Evolutionary conservation across 1,140 invertebrate genomes (phyloP).

Genomic region (Phymorhynchus buccinoides): DNA sequence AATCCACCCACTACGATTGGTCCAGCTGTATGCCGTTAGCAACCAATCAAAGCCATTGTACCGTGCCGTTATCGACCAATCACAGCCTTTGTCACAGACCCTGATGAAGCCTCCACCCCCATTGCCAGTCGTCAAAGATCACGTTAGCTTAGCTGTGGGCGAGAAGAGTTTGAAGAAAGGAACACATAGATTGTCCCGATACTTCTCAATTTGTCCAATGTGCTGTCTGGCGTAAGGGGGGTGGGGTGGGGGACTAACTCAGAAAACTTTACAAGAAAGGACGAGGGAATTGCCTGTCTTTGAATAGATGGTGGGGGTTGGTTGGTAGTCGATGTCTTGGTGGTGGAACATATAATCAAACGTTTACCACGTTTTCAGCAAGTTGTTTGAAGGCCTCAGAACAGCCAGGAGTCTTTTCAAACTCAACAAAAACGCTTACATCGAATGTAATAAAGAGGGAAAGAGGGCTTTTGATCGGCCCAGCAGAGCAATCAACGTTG

Average conservation of each 20-base stretch:
- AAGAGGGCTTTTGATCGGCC: neutral
- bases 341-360: neutral
- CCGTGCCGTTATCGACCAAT: neutral
- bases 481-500: too few species aligned
- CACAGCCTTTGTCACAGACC: neutral
- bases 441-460: neutral
- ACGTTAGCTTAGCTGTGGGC: neutral
- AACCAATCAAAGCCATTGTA: neutral
- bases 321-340: neutral
- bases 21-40: neutral
- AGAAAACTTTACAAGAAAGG: neutral
- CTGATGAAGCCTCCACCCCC: neutral
- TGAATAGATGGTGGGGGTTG: neutral
- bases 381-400: neutral
- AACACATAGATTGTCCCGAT: neutral
- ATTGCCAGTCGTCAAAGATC: neutral
- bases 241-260: too few species aligned
- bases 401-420: too few species aligned
- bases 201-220: neutral
- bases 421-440: too few species aligned
- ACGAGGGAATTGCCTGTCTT: neutral
- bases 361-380: neutral
- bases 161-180: neutral
- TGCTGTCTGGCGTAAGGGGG: neutral
- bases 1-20: too few species aligned